These are phyloP conservation scores for Prolemur simus DNA, from an alignment of 2,113 vertebrate species.

Conservation along the genomic window DNA sequence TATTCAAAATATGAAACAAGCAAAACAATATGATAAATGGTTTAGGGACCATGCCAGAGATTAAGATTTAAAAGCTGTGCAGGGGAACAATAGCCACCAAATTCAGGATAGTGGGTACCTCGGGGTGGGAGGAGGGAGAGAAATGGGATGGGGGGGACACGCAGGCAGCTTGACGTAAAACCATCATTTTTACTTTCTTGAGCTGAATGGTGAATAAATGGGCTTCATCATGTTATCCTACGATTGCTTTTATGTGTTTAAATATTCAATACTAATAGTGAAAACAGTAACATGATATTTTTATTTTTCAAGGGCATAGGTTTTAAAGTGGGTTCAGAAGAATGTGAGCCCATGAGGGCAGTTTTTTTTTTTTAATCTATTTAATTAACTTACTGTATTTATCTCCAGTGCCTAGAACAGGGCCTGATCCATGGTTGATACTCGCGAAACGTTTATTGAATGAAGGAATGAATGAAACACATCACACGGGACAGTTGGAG, in stretches of 20 bases:
- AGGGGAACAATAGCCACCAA: neutral
- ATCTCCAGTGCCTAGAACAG: neutral
- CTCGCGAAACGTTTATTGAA: neutral
- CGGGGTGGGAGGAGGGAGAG: neutral
- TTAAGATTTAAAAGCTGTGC: neutral
- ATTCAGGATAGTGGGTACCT: neutral
- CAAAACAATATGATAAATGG: neutral
- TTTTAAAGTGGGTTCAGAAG: neutral
- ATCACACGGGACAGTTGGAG: neutral
- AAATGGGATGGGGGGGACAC: no score
- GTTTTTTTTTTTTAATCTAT: neutral
- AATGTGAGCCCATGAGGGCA: neutral
- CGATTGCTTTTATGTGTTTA: neutral
- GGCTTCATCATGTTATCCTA: neutral
- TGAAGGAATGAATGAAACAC: neutral
- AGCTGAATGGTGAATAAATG: neutral
- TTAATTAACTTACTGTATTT: neutral
- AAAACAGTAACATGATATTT: neutral
- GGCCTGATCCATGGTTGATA: neutral
- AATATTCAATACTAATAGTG: neutral
- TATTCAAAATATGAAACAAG: neutral
- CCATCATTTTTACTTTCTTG: neutral
- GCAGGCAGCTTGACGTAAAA: neutral
- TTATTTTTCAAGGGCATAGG: neutral
- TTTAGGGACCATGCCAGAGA: neutral